Percentiles rank a stretch among this genome's conserved stretches.
Evolutionary conservation across 1,140 invertebrate species (phyloP).

Genomic region (Elymnias hypermnestra): DNA sequence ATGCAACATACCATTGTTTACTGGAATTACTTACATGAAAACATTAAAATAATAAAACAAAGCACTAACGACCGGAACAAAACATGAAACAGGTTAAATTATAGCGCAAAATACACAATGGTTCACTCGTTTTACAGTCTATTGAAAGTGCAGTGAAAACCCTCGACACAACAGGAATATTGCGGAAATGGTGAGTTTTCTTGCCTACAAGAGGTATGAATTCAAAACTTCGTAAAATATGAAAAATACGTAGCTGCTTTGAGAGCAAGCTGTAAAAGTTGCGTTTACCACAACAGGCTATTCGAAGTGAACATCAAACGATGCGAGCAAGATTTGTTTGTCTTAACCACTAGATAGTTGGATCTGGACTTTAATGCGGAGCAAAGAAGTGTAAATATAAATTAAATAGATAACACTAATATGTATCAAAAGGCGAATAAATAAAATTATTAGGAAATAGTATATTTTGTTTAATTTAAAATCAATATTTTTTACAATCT

Average conservation of each 20-base stretch:
- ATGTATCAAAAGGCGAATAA: no score
- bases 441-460: no score
- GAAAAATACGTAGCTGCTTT: constrained; percentile 46
- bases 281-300: constrained; percentile 2
- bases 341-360: no score
- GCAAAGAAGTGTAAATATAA: no score
- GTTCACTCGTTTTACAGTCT: constrained; percentile 38
- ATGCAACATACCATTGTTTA: constrained; percentile 4
- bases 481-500: no score
- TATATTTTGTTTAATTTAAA: no score
- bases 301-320: constrained; percentile 5
- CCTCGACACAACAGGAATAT: constrained; percentile 41
- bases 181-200: constrained; percentile 42
- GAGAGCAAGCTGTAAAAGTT: constrained; percentile 5
- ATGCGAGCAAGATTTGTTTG: not conserved
- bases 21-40: not conserved
- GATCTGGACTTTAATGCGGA: no score
- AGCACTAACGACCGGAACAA: constrained; percentile 11
- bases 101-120: constrained; percentile 24
- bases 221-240: constrained; percentile 70
- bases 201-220: constrained; percentile 41
- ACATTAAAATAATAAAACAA: constrained; percentile 12
- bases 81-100: constrained; percentile 12
- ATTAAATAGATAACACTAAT: no score
- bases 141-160: constrained; percentile 43